Conservation (phyloP, 2,113 vertebrate species). For the Garra rufa region DNA sequence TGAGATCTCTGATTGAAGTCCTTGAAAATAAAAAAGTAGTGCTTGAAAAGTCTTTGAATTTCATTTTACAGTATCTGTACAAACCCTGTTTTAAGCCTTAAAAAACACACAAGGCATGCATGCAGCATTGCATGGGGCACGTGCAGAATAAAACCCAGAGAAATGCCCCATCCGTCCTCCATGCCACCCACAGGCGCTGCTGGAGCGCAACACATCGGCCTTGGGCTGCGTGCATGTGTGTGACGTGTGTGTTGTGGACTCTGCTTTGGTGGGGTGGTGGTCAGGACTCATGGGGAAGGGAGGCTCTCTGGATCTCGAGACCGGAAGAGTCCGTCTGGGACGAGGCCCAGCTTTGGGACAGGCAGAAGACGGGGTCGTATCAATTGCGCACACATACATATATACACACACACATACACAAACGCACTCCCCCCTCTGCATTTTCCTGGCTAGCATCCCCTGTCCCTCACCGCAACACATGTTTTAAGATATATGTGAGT, state of each 20-base stretch:
- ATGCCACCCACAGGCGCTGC: not conserved
- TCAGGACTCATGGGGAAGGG: conserved; percentile 68
- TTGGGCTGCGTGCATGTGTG: not conserved
- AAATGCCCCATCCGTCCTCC: not conserved
- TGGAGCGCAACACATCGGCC: not conserved
- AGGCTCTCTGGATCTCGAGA: conserved; percentile 70
- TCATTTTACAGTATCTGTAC: too few relatives aligned
- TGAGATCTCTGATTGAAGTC: too few relatives aligned
- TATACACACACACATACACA: conserved; percentile 65
- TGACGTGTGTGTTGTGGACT: not conserved
- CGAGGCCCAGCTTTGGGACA: conserved; percentile 45
- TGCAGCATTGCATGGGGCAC: conserved; percentile 4
- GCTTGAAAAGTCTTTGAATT: too few relatives aligned
- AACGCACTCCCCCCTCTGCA: conserved; percentile 61
- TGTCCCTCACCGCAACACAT: conserved; percentile 75
- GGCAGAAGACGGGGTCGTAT: conserved; percentile 45
- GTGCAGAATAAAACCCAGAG: conserved; percentile 14
- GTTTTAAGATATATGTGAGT: conserved; percentile 80
- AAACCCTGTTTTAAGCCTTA: conserved; percentile 31
- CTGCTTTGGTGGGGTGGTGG: conserved; percentile 68
- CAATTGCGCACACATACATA: conserved; percentile 56
- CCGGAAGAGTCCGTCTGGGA: conserved; percentile 28
- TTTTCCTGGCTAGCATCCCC: conserved; percentile 75
- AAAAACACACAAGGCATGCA: conserved; percentile 37
- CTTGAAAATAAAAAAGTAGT: too few relatives aligned